A percentile compares a stretch with the other conserved stretches of the same genome.
phyloP scores from a whole-genome alignment of 2,888 invertebrate genomes.

The Stegana nigrithorax region DNA sequence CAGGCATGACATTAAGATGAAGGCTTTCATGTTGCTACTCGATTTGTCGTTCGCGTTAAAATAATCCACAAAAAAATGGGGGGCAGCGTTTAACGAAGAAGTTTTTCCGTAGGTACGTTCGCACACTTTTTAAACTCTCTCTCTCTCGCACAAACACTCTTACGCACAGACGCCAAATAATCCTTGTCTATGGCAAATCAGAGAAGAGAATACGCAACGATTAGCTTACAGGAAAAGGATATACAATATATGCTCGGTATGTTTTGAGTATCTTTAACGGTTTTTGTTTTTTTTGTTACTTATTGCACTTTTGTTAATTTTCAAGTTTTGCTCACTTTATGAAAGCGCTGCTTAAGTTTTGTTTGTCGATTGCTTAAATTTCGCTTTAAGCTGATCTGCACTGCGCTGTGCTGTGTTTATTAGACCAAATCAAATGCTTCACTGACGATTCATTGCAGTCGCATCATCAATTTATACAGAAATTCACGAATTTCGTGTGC shows the following conservation, averaged over 20 bases:
- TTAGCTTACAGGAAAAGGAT: not conserved
- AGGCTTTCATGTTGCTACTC: constrained; percentile 63
- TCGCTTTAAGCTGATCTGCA: too few relatives aligned
- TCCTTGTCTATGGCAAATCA: constrained; percentile 31
- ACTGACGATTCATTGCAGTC: constrained; percentile 67
- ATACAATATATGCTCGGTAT: not conserved
- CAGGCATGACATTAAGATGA: constrained; percentile 68
- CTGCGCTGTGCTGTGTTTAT: constrained; percentile 44
- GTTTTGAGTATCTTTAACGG: too few relatives aligned
- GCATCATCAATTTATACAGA: constrained; percentile 69
- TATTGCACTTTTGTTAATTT: constrained; percentile 31
- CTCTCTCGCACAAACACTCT: constrained; percentile 19
- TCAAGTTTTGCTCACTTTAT: constrained; percentile 10
- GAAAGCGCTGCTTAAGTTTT: constrained; percentile 2
- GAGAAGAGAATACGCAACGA: not conserved
- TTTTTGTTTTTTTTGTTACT: not conserved
- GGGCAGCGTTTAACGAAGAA: constrained; percentile 17
- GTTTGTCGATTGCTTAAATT: too few relatives aligned
- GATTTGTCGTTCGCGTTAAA: not conserved
- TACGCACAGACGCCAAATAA: constrained; percentile 28
- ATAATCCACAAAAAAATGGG: not conserved
- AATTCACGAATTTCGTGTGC: constrained; percentile 34
- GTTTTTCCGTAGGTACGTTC: constrained; percentile 8
- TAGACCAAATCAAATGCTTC: constrained; percentile 68
- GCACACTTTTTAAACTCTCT: not conserved